These are phyloP conservation scores for Cephus rjabovi DNA, from an alignment of 2,888 invertebrate genomes.

Conservation along the genomic window DNA sequence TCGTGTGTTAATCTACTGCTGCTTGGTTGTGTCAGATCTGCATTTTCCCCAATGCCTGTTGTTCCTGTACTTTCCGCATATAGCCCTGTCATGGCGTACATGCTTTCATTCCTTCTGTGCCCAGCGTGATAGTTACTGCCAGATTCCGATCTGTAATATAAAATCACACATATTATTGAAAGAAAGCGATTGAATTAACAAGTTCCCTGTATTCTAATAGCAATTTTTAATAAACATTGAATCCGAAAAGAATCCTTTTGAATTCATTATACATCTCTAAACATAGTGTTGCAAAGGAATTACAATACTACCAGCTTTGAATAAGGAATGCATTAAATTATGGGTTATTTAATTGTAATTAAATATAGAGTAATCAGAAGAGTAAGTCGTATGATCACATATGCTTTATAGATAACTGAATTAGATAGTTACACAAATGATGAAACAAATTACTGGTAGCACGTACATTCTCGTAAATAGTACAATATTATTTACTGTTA, in stretches of 20 bases:
- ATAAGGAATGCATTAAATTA: no score
- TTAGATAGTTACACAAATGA: background rate
- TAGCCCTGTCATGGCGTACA: slow-evolving; percentile 89
- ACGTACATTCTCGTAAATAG: background rate
- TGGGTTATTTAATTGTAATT: no score
- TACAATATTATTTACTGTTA: background rate
- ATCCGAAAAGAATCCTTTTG: background rate
- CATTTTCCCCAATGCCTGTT: slow-evolving; percentile 68
- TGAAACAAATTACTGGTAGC: background rate
- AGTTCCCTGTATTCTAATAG: background rate
- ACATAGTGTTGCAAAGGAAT: no score
- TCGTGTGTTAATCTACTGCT: slow-evolving; percentile 60
- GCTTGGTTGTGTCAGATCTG: slow-evolving; percentile 59
- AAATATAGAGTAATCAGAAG: background rate
- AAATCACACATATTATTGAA: background rate
- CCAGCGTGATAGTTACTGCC: slow-evolving; percentile 62
- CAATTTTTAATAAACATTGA: background rate
- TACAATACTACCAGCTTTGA: no score
- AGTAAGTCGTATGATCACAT: background rate
- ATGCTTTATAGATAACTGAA: background rate
- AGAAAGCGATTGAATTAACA: background rate
- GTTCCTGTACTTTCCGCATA: slow-evolving; percentile 79
- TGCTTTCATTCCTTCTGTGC: slow-evolving; percentile 84
- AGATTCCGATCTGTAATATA: slow-evolving; percentile 56
- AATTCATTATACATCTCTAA: no score